Evolutionary conservation across 2,113 vertebrate genomes (phyloP).

Genomic region (Megalops atlanticus): DNA sequence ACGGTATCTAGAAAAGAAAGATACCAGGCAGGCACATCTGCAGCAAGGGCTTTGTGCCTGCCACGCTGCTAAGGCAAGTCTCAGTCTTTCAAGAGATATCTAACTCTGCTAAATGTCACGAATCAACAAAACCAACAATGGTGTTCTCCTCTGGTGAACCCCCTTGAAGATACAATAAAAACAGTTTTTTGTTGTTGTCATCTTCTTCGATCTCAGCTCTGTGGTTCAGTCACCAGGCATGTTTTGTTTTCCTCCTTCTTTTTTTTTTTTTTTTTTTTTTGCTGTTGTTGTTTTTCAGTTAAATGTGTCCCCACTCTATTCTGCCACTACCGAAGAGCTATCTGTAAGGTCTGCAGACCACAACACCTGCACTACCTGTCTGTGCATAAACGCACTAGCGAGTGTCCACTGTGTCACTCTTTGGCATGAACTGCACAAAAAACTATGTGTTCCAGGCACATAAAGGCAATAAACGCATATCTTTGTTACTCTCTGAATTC

Average conservation of each 20-base stretch:
- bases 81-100: neutral
- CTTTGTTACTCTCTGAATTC: neutral
- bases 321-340: neutral
- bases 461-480: neutral
- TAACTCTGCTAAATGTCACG: neutral
- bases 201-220: neutral
- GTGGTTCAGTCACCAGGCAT: too few species aligned
- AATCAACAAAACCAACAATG: neutral
- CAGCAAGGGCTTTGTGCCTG: neutral
- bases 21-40: neutral
- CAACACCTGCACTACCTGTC: too few species aligned
- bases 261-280: neutral
- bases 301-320: neutral
- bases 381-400: too few species aligned
- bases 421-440: slow-evolving; percentile 24
- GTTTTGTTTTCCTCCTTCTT: too few species aligned
- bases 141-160: neutral
- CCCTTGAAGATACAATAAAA: neutral
- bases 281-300: neutral
- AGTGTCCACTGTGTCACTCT: neutral
- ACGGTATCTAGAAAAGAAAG: neutral
- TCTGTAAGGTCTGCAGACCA: too few species aligned
- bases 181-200: neutral
- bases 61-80: neutral
- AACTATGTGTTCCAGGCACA: slow-evolving; percentile 19